Conservation (phyloP, 2,888 invertebrate genomes). For the Quadroppia sp. region DNA sequence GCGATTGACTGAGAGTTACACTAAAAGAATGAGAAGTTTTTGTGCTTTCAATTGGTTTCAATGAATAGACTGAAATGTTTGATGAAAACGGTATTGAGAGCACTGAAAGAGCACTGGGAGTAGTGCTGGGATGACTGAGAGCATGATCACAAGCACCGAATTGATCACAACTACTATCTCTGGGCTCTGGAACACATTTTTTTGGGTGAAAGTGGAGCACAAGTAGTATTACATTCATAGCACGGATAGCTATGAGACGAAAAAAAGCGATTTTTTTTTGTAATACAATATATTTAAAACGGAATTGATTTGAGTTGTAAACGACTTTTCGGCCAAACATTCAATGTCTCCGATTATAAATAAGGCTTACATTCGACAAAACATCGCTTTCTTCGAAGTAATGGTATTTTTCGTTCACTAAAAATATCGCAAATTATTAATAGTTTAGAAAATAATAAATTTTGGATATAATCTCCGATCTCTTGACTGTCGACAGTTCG, state of each 20-base stretch:
- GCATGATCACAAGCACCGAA: conserved; percentile 14
- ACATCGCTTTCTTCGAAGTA: too few species aligned
- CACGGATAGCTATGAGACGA: not conserved
- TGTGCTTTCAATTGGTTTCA: conserved; percentile 18
- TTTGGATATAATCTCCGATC: too few species aligned
- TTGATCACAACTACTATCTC: not conserved
- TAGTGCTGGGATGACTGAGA: not conserved
- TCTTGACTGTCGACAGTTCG: too few species aligned
- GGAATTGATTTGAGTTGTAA: too few species aligned
- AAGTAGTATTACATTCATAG: not conserved
- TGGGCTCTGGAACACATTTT: not conserved
- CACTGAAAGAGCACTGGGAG: not conserved
- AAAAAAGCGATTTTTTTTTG: not conserved
- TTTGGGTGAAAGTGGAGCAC: not conserved
- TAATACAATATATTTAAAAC: too few species aligned
- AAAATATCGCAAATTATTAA: too few species aligned
- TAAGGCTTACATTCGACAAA: too few species aligned
- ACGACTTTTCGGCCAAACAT: not conserved
- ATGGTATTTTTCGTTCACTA: too few species aligned
- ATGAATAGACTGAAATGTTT: conserved; percentile 28
- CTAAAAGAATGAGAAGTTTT: conserved; percentile 17
- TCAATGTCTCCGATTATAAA: not conserved
- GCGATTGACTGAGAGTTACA: not conserved
- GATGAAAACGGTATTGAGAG: not conserved
- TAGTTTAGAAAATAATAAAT: too few species aligned